Conservation (phyloP, 1,140 invertebrate genomes). For the Sarcophaga peregrina region DNA sequence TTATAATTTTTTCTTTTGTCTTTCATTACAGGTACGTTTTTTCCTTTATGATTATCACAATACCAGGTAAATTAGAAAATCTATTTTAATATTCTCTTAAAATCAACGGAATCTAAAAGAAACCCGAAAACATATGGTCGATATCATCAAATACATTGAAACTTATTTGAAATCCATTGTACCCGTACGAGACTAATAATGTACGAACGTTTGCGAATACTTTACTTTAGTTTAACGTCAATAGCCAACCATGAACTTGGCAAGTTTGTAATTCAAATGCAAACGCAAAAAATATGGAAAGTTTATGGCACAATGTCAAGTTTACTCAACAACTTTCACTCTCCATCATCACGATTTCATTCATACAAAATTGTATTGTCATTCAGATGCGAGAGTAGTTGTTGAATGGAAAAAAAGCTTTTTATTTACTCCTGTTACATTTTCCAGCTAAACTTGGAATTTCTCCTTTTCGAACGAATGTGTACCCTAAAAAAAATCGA, state of each 20-base stretch:
- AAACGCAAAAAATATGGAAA: background rate
- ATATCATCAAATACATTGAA: background rate
- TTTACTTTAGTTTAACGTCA: background rate
- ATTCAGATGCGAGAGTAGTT: background rate
- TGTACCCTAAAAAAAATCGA: constrained; percentile 54
- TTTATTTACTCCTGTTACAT: background rate
- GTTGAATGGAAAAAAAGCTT: background rate
- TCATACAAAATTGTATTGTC: background rate
- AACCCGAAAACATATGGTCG: constrained; percentile 8
- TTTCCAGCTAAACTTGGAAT: background rate
- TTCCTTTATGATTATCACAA: background rate
- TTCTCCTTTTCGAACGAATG: constrained; percentile 20
- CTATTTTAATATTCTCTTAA: constrained; percentile 6
- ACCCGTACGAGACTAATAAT: too few species aligned
- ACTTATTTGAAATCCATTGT: background rate
- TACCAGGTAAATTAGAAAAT: constrained; percentile 3
- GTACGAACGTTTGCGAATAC: too few species aligned
- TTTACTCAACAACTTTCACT: constrained; percentile 36
- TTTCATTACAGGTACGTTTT: constrained; percentile 35
- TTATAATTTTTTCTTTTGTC: background rate
- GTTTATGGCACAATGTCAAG: constrained; percentile 27
- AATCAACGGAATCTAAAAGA: background rate
- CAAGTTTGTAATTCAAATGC: background rate
- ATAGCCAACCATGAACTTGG: constrained; percentile 40
- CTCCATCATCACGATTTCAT: background rate